Conservation (phyloP, 2,797 vertebrate genomes). For the Epinephelus coioides region DNA sequence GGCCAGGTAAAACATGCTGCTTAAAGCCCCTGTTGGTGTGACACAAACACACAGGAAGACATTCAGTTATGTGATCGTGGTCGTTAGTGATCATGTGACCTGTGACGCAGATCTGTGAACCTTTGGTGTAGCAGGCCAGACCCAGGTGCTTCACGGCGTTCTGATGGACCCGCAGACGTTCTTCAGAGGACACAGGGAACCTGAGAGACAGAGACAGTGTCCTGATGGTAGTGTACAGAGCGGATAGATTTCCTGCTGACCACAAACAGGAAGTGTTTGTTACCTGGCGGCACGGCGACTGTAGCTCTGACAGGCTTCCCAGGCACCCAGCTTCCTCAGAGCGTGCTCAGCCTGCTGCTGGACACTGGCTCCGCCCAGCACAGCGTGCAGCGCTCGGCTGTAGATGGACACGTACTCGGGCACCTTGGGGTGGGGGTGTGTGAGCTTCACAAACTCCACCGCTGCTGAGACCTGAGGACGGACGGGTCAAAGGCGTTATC, state of each 20-base stretch:
- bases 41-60: background rate
- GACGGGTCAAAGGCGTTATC: background rate
- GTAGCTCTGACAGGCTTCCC: slow-evolving; percentile 73
- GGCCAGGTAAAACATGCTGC: slow-evolving; percentile 80
- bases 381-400: slow-evolving; percentile 71
- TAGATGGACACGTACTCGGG: slow-evolving; percentile 69
- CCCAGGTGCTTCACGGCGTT: slow-evolving; percentile 76
- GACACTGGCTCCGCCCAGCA: slow-evolving; percentile 75
- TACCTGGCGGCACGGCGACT: slow-evolving; percentile 68
- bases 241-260: no score
- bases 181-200: slow-evolving; percentile 40
- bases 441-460: slow-evolving; percentile 76
- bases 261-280: no score
- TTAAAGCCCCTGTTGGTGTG: slow-evolving; percentile 71
- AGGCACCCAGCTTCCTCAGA: slow-evolving; percentile 70
- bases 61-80: background rate
- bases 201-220: slow-evolving; percentile 22
- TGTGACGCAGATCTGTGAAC: slow-evolving; percentile 5
- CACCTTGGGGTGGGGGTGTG: slow-evolving; percentile 79
- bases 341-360: slow-evolving; percentile 67
- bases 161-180: slow-evolving; percentile 78
- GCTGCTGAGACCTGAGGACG: slow-evolving; percentile 73
- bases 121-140: slow-evolving; percentile 81
- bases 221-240: no score
- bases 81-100: background rate